Evolutionary conservation across 2,113 vertebrate genomes (phyloP).

Genomic region (Numenius arquata): DNA sequence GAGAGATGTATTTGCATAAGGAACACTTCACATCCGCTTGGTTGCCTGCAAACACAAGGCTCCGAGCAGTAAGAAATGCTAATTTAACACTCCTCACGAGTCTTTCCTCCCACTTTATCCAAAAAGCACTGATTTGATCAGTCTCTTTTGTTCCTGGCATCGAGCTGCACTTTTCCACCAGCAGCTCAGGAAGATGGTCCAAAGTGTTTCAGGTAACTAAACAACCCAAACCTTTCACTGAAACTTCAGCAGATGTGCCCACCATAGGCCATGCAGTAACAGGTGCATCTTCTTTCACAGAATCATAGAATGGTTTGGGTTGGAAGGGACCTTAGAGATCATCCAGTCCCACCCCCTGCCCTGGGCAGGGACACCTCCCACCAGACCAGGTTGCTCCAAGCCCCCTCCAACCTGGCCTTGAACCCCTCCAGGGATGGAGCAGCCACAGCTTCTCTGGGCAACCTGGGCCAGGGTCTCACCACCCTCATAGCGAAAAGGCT

Average conservation of each 20-base stretch:
- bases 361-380: background rate
- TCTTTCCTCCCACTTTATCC: constrained; percentile 57
- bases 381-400: background rate
- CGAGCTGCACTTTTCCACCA: background rate
- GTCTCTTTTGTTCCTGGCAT: background rate
- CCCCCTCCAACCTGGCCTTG: background rate
- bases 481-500: background rate
- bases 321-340: too few species aligned
- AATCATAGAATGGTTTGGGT: too few species aligned
- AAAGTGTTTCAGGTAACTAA: background rate
- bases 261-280: accelerated
- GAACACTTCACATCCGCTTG: constrained; percentile 55
- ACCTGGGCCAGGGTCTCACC: background rate
- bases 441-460: background rate
- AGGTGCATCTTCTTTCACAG: background rate
- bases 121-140: constrained; percentile 56
- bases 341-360: too few species aligned
- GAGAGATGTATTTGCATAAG: constrained; percentile 45
- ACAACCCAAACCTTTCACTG: background rate
- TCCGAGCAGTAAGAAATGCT: constrained; percentile 62
- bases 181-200: background rate
- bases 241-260: background rate
- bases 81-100: constrained; percentile 63
- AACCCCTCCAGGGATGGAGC: background rate
- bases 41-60: constrained; percentile 50